Evolutionary conservation across 2,113 vertebrate species (phyloP).

Genomic region (Daboia siamensis): DNA sequence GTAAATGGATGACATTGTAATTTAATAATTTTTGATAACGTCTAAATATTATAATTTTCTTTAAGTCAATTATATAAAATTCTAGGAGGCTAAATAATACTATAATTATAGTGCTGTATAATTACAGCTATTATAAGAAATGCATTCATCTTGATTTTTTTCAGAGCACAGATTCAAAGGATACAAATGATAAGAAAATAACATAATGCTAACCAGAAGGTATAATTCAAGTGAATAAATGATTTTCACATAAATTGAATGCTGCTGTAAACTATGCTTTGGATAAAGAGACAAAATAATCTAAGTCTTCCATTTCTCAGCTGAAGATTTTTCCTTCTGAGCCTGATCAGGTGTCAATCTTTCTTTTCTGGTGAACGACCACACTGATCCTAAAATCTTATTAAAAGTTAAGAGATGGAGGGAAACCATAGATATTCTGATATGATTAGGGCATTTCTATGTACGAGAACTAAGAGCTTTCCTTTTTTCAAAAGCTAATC

Average conservation of each 20-base stretch:
- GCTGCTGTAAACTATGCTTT: not conserved
- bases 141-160: not conserved
- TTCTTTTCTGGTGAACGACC: not conserved
- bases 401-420: not conserved
- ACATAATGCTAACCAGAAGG: not conserved
- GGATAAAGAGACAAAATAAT: not conserved
- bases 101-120: not conserved
- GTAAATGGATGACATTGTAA: not conserved
- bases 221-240: not conserved
- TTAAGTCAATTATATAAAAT: not conserved
- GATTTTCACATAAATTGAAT: not conserved
- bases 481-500: not conserved
- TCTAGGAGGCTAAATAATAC: slow-evolving; percentile 8
- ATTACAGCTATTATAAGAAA: not conserved
- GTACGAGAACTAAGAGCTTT: not conserved
- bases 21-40: slow-evolving; percentile 7
- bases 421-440: not conserved
- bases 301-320: not conserved
- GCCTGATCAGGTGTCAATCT: not conserved
- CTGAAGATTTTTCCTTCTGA: not conserved
- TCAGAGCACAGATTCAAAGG: not conserved
- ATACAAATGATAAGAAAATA: not conserved
- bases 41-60: slow-evolving; percentile 8
- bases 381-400: not conserved
- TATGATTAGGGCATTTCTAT: not conserved